A percentile compares a stretch with the other conserved stretches of the same genome.
phyloP scores from a whole-genome alignment of 2,797 vertebrate species.

The Sitta carolinensis region DNA sequence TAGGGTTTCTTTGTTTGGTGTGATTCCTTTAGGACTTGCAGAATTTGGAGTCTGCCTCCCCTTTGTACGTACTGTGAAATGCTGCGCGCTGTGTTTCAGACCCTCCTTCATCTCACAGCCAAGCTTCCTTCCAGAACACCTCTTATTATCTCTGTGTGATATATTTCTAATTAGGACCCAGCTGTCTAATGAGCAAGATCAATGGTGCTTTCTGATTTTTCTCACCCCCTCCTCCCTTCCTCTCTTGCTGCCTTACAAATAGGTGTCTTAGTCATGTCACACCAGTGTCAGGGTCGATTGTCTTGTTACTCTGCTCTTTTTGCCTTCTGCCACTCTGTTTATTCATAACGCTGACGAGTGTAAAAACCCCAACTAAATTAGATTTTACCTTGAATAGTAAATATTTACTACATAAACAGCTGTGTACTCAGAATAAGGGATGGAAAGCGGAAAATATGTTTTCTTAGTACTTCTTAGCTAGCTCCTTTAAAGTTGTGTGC shows the following conservation, averaged over 20 bases:
- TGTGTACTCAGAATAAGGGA: background rate
- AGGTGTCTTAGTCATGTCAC: background rate
- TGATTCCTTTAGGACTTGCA: background rate
- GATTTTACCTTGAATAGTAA: background rate
- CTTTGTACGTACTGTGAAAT: background rate
- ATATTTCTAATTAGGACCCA: background rate
- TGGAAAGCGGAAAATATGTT: background rate
- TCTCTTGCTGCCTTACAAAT: background rate
- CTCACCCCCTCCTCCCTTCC: background rate
- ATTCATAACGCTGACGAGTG: background rate
- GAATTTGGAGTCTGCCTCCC: background rate
- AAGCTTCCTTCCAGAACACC: background rate
- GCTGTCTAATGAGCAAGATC: background rate
- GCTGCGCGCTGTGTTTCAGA: background rate
- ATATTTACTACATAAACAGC: background rate
- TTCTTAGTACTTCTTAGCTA: background rate
- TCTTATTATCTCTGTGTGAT: background rate
- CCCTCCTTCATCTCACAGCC: background rate
- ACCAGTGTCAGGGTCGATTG: background rate
- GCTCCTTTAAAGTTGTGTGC: background rate
- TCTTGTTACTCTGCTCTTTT: background rate
- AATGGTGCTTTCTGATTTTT: background rate
- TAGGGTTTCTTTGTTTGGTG: constrained; percentile 28
- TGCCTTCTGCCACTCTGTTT: background rate
- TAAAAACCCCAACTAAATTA: background rate